Conservation (phyloP, 2,888 invertebrate species). For the Zygaena filipendulae region DNA sequence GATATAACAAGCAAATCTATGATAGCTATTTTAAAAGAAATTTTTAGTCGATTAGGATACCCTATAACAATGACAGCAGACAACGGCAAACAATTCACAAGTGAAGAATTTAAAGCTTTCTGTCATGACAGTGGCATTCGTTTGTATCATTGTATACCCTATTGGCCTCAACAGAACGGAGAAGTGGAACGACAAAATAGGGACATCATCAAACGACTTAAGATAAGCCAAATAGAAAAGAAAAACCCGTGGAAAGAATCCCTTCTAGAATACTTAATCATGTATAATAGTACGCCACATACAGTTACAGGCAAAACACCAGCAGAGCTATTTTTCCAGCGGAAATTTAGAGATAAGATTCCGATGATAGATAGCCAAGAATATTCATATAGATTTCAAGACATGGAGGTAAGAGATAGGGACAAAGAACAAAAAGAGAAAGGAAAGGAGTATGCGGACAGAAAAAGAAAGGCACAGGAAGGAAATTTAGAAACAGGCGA, state of each 20-base stretch:
- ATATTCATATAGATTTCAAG: slow-evolving; percentile 5
- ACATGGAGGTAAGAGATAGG: slow-evolving; percentile 11
- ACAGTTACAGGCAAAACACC: too few relatives aligned
- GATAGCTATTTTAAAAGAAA: too few relatives aligned
- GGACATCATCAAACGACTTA: too few relatives aligned
- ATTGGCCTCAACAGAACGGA: too few relatives aligned
- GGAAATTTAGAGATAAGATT: slow-evolving; percentile 22
- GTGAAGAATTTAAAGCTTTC: slow-evolving; percentile 7
- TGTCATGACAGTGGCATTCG: too few relatives aligned
- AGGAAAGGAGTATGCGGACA: slow-evolving; percentile 13
- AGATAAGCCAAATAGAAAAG: slow-evolving; percentile 8
- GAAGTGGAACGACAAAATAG: too few relatives aligned
- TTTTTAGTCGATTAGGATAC: too few relatives aligned
- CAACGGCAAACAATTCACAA: slow-evolving; percentile 9
- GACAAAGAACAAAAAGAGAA: slow-evolving; percentile 14
- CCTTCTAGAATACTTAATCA: slow-evolving; percentile 18
- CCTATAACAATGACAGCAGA: slow-evolving; percentile 9
- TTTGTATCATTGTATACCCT: too few relatives aligned
- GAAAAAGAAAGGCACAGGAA: slow-evolving; percentile 9
- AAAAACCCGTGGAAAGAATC: too few relatives aligned
- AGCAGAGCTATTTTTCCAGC: slow-evolving; percentile 17
- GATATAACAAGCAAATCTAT: too few relatives aligned
- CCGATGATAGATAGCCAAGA: slow-evolving; percentile 10
- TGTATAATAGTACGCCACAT: slow-evolving; percentile 25
- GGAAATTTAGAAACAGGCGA: slow-evolving; percentile 8